phyloP scores from a whole-genome alignment of 2,888 invertebrate genomes.

The Tribolium freemani region DNA sequence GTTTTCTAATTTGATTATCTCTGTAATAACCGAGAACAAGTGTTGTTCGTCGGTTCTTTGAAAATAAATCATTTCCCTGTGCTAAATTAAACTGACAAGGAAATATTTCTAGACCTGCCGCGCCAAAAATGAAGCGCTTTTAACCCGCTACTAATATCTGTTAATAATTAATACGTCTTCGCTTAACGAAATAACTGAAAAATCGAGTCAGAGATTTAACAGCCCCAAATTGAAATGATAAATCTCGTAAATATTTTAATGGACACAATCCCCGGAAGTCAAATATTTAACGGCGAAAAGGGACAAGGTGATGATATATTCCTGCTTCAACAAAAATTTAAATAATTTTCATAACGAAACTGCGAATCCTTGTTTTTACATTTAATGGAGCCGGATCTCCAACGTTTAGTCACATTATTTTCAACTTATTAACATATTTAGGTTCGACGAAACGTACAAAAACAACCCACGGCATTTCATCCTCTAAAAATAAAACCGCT shows the following conservation, averaged over 20 bases:
- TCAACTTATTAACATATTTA: conserved; percentile 10
- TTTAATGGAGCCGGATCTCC: conserved; percentile 7
- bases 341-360: conserved; percentile 12
- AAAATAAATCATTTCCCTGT: conserved; percentile 7
- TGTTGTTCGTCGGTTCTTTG: not conserved
- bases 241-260: conserved; percentile 30
- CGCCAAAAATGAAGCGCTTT: conserved; percentile 5
- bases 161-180: conserved; percentile 14
- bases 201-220: conserved; percentile 2
- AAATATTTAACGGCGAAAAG: conserved; percentile 22
- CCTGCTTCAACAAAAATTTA: conserved; percentile 16
- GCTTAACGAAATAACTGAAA: conserved; percentile 1
- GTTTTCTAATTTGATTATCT: not conserved
- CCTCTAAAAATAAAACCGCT: not conserved
- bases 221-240: conserved; percentile 28
- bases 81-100: conserved; percentile 9
- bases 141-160: conserved; percentile 6
- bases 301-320: conserved; percentile 10
- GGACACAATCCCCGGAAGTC: conserved; percentile 27
- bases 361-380: conserved; percentile 1
- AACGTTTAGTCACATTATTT: conserved; percentile 17
- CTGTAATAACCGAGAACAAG: conserved; percentile 4
- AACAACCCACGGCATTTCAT: not conserved
- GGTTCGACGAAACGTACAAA: not conserved
- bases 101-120: not conserved